Base-by-base conservation (phyloP, 2,888 invertebrate genomes). In the Volucella bombylans region DNA sequence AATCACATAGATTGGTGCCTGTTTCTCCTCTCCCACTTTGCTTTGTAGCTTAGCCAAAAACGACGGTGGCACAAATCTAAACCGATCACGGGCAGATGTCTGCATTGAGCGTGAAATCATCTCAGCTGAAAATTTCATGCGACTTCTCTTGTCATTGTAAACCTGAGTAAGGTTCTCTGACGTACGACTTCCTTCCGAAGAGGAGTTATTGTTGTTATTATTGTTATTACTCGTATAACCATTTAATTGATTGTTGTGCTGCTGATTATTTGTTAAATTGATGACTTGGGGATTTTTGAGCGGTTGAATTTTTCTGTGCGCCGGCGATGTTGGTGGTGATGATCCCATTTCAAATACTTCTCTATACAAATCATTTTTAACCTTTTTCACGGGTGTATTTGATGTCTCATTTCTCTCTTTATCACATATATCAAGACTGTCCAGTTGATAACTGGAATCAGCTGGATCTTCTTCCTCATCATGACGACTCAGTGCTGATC, bases 1-100 rank as follows among this genome's bases (percentile, higher is more conserved):
- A 87, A 97, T 94, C 54, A 98, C 96, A 91, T 96, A 97, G 1
- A 97, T 96, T 4, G 97, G 96, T 89, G 95, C 96, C 88, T 94
- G 91, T 6, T 90, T 91, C 90, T 93, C 94, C 87, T 94, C 94
- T 8, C 94, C 94, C 90, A 94, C 92, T 89, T 94, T 95, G 55
- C 91, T 91, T 31, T 31, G 31, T 14, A 95, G 91, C 90, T 95
- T 95, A 87, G 94, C 94, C 83, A 95, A 91, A 89, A 95, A 95
- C 12, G 95, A 95, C 43, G 95, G 94, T 88, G 95, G 95, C 14
- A 95, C 93, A 52, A 95, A 92, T 89, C 94, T 94, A 68, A 94
- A 92, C 11, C 93, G 89, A 87, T 94, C 94, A 39, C 86, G 71
- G 45, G 88, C 93, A 88, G 91, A 91, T 8, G 96, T 96, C 91